A percentile compares a stretch with the other conserved stretches of the same genome.
Conservation (phyloP, 2,797 vertebrate genomes). For the Gymnoscopelus braueri region DNA sequence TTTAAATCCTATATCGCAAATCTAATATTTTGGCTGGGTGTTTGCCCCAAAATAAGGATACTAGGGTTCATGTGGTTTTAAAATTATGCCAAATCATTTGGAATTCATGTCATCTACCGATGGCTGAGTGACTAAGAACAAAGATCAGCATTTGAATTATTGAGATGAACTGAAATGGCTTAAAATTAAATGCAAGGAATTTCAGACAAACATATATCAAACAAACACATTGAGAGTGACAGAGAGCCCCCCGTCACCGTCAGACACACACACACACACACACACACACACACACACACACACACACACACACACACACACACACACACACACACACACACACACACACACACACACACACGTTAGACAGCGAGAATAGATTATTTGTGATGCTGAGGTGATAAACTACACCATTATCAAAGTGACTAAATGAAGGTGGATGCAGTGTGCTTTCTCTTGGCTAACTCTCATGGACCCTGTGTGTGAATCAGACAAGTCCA, state of each 20-base stretch:
- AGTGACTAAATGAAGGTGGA: constrained; percentile 42
- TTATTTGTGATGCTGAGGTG: constrained; percentile 40
- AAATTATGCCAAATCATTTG: too few species aligned
- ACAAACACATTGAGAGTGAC: too few species aligned
- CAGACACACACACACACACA: not conserved
- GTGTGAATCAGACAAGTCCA: constrained; percentile 25
- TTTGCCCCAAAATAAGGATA: too few species aligned
- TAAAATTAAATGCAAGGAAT: not conserved
- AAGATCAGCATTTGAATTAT: not conserved
- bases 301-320: not conserved
- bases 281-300: not conserved
- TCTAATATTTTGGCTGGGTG: too few species aligned
- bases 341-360: constrained; percentile 3
- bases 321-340: constrained; percentile 7
- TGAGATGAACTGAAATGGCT: not conserved
- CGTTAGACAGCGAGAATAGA: constrained; percentile 28
- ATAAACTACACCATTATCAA: constrained; percentile 36
- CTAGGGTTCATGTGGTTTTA: too few species aligned
- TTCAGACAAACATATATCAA: too few species aligned
- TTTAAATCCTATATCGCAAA: too few species aligned
- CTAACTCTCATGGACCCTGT: constrained; percentile 5
- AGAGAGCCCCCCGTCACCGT: not conserved
- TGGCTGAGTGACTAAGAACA: not conserved
- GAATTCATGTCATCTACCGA: too few species aligned
- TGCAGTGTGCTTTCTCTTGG: constrained; percentile 10